Base-by-base conservation (phyloP, 2,797 vertebrate genomes). In the Phrynocephalus guinanensis region DNA sequence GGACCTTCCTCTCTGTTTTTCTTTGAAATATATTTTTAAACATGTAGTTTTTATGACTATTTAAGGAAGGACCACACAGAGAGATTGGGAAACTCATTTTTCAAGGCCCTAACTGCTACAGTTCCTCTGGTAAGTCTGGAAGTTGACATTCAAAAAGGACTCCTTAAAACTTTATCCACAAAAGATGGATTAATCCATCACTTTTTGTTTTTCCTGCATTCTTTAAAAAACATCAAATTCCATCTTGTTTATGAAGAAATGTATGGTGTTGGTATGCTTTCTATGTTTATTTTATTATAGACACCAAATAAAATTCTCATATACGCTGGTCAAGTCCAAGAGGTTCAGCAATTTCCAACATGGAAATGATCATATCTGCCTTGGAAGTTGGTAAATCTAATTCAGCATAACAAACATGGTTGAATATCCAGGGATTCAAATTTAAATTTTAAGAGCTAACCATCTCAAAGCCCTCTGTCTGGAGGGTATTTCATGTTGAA, bases 1-100 rank as follows among this genome's bases (percentile, higher is more conserved):
- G 75, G 15, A 9, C 18, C 28, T 92, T 90, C 84, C 85, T 73
- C 89, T 6, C 11, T 11, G 6, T 52, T 63, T 63, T 63, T 60
- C 56, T 83, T 15, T 72, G 70, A 24, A 30, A 2, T 11, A 24
- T 33, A 8, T 15, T 82, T 68, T 83, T 24, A 60, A 83, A 24
- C 33, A 2, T 22, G 67, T 52, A 18, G 3, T 24, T 71, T 30
- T 16, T 48, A 68, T 48, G 13, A 48, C 8, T 30, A 15, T 44
- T 82, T 44, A 48, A 26, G 38, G 67, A 15, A 28, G 24, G 22
- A 63, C 60, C 60, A 63, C 60, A 63, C 60, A 63, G 18, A 63
- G 60, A 63, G 60, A 63, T 3, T 63, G 15, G 13, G 16, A 20
- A 63, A 63, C 15, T 63, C 60, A 63, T 63, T 63, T 63, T 63